phyloP scores from a whole-genome alignment of 2,888 invertebrate species.

The Tetragonula carbonaria region DNA sequence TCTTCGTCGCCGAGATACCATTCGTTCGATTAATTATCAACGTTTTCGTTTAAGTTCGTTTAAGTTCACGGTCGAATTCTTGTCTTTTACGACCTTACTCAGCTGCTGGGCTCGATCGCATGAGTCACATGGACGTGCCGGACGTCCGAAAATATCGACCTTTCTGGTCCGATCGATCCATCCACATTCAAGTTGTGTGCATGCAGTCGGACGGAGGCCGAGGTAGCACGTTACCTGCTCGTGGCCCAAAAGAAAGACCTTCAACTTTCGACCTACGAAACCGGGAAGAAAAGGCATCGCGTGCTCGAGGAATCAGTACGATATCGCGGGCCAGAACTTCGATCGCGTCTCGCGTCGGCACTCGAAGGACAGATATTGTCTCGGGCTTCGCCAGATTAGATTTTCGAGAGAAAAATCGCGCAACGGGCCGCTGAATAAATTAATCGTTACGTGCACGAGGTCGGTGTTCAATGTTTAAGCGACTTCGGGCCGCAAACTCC shows the following conservation, averaged over 20 bases:
- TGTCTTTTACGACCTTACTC: background rate
- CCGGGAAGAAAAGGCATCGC: constrained; percentile 68
- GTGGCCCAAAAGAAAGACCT: constrained; percentile 61
- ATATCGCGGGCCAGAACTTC: constrained; percentile 57
- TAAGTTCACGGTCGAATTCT: background rate
- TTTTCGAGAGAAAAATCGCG: constrained; percentile 30
- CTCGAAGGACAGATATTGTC: constrained; percentile 70
- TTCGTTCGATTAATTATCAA: background rate
- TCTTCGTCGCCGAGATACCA: background rate
- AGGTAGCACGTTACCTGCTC: constrained; percentile 38
- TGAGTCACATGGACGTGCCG: background rate
- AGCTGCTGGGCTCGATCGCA: background rate
- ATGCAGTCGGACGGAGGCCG: constrained; percentile 46
- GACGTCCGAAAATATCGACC: background rate
- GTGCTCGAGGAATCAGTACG: constrained; percentile 61
- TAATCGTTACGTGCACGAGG: constrained; percentile 39
- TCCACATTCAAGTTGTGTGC: background rate
- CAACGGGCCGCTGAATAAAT: constrained; percentile 49
- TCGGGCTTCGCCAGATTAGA: constrained; percentile 15
- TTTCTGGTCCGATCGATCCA: background rate
- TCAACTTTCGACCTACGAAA: constrained; percentile 73
- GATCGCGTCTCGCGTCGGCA: constrained; percentile 56
- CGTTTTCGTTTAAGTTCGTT: background rate
- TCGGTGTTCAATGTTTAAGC: constrained; percentile 5
- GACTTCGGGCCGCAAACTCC: too few relatives aligned